Conservation (phyloP, 2,888 invertebrate genomes). For the Caenorhabditis imperialis region DNA sequence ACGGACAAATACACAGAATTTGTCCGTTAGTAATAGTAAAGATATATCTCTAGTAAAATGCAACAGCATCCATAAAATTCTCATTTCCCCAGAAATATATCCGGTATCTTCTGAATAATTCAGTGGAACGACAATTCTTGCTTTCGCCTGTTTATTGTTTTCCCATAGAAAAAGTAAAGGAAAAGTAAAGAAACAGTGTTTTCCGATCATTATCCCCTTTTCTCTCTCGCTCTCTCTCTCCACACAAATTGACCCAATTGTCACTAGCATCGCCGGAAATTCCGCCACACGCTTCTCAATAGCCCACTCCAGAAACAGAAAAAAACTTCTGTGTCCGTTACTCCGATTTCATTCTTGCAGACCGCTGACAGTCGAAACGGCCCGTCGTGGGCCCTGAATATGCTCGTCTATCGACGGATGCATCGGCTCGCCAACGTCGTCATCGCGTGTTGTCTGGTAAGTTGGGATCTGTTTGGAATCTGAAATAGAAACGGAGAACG, state of each 20-base stretch:
- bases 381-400: conserved; percentile 26
- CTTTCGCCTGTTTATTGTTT: no score
- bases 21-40: no score
- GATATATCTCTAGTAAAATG: no score
- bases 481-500: neutral
- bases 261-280: neutral
- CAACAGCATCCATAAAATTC: no score
- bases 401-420: conserved; percentile 57
- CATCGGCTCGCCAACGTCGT: conserved; percentile 51
- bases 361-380: conserved; percentile 9
- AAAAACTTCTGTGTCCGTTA: neutral
- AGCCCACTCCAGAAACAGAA: neutral
- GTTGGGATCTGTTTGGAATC: conserved; percentile 11
- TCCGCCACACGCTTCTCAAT: neutral
- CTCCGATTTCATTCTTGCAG: conserved; percentile 3
- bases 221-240: no score
- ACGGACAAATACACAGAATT: no score
- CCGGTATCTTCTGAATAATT: no score
- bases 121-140: no score
- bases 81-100: no score
- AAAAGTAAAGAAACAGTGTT: conserved; percentile 7
- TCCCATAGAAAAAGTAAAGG: no score
- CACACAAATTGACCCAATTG: conserved; percentile 36
- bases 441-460: conserved; percentile 58
- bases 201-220: neutral